Conservation (phyloP, 2,113 vertebrate species). For the Jacana jacana region DNA sequence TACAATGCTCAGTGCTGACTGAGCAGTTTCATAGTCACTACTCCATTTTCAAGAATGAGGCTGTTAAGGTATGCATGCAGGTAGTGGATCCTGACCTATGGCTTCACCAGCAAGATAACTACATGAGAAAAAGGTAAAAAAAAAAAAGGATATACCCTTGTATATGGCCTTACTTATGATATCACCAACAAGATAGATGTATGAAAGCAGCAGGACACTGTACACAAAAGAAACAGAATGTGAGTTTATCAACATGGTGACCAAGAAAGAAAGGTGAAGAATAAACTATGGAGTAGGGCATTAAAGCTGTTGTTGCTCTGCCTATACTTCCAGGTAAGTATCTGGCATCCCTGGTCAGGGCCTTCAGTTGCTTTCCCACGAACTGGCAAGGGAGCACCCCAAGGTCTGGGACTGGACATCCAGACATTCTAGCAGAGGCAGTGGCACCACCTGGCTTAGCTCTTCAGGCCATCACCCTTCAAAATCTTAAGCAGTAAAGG, state of each 20-base stretch:
- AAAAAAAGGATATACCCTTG: neutral
- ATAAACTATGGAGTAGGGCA: neutral
- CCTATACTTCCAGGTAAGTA: neutral
- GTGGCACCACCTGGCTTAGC: neutral
- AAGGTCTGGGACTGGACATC: too few species aligned
- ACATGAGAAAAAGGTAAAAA: neutral
- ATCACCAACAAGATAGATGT: neutral
- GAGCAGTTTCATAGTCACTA: neutral
- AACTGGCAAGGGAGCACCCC: neutral
- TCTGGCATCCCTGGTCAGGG: rapidly evolving
- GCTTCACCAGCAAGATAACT: neutral
- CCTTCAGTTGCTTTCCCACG: neutral
- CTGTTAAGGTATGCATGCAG: neutral
- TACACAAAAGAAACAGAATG: neutral
- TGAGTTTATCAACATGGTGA: neutral
- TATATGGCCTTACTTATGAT: neutral
- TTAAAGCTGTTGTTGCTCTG: neutral
- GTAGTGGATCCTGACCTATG: neutral
- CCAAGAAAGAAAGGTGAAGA: neutral
- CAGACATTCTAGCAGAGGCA: neutral
- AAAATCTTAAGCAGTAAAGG: neutral
- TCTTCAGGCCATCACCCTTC: neutral
- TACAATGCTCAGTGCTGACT: neutral
- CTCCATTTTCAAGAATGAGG: neutral
- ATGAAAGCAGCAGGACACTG: neutral